Conservation (phyloP, 1,140 invertebrate genomes). For the Danaus plexippus region DNA sequence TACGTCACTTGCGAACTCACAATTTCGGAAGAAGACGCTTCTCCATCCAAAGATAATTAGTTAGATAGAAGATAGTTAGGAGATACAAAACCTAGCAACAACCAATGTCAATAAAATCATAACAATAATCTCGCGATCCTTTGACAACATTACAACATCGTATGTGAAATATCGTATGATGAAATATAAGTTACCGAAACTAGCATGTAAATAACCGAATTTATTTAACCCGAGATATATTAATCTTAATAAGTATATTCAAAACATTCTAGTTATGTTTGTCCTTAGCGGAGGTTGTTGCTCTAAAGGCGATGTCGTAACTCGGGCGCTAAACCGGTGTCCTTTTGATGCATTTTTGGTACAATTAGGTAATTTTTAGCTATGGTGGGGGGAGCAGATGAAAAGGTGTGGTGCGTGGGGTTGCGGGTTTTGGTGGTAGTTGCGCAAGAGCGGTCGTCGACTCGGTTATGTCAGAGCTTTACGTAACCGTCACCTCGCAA, state of each 20-base stretch:
- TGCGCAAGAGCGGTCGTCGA: constrained; percentile 68
- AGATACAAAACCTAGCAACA: no score
- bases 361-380: constrained; percentile 62
- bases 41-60: no score
- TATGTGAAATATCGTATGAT: not conserved
- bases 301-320: constrained; percentile 60
- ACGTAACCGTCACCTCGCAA: constrained; percentile 67
- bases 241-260: constrained; percentile 35
- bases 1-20: constrained; percentile 61
- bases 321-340: constrained; percentile 52
- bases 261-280: constrained; percentile 34
- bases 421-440: constrained; percentile 54
- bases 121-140: constrained; percentile 1
- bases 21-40: constrained; percentile 16
- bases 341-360: constrained; percentile 65
- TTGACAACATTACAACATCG: constrained; percentile 1
- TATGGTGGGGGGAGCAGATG: constrained; percentile 37
- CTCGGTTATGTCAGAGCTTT: constrained; percentile 68
- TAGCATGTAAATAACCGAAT: constrained; percentile 1
- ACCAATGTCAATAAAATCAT: not conserved
- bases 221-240: constrained; percentile 35
- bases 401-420: constrained; percentile 55
- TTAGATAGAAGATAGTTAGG: no score
- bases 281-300: constrained; percentile 59
- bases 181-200: constrained; percentile 5